A percentile compares a stretch with the other conserved stretches of the same genome.
These are phyloP conservation scores for Forpus xanthops DNA, from an alignment of 2,797 vertebrate genomes.

Conservation along the genomic window DNA sequence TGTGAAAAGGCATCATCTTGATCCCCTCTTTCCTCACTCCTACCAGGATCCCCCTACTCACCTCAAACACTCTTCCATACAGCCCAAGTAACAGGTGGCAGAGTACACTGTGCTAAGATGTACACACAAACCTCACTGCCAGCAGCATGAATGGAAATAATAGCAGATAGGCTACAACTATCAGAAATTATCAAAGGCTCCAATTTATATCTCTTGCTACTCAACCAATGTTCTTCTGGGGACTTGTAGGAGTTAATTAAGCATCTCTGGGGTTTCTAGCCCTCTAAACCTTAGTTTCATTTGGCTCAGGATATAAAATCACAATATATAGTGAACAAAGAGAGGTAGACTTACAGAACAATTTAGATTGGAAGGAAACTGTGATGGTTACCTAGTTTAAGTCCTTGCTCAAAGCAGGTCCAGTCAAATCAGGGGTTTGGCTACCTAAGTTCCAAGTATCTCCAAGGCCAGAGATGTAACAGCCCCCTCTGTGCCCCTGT, in stretches of 20 bases:
- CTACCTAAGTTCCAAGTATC: neutral
- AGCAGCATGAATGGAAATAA: neutral
- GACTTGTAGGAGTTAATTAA: neutral
- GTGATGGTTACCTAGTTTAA: neutral
- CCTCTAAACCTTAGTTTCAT: neutral
- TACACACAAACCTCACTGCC: neutral
- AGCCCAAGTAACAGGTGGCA: neutral
- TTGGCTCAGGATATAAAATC: neutral
- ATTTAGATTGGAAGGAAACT: neutral
- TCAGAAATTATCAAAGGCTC: neutral
- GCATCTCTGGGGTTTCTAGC: neutral
- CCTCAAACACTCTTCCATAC: neutral
- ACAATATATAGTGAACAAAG: neutral
- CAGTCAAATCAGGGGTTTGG: neutral
- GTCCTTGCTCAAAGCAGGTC: neutral
- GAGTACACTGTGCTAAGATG: accelerated
- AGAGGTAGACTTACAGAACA: neutral
- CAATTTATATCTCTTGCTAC: neutral
- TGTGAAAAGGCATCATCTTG: neutral
- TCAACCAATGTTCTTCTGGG: neutral
- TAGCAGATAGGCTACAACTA: neutral
- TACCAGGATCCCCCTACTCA: neutral
- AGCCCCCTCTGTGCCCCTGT: neutral
- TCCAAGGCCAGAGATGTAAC: neutral
- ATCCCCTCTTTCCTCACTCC: neutral